Evolutionary conservation across 2,888 invertebrate species (phyloP).

Genomic region (Alloscopus bannaensis): DNA sequence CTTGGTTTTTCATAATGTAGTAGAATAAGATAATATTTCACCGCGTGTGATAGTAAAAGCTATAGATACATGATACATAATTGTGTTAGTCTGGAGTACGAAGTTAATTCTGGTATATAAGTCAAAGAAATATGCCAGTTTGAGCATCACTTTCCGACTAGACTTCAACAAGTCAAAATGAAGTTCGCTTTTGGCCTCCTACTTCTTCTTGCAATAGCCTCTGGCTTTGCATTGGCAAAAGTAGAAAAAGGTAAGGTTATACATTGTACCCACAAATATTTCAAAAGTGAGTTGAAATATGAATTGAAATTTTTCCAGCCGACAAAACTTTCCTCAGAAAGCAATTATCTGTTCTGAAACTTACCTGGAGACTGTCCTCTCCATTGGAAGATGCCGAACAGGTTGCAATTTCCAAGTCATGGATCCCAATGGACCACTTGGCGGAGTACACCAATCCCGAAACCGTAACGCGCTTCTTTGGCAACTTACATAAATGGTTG

Average conservation of each 20-base stretch:
- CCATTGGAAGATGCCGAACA: conserved; percentile 66
- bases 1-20: too few species aligned
- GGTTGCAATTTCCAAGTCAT: conserved; percentile 54
- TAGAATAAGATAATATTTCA: too few species aligned
- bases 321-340: conserved; percentile 57
- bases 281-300: too few species aligned
- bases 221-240: conserved; percentile 50
- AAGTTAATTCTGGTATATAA: too few species aligned
- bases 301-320: too few species aligned
- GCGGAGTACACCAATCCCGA: conserved; percentile 62
- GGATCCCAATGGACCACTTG: conserved; percentile 61
- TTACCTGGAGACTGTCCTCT: conserved; percentile 61
- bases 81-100: too few species aligned
- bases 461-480: conserved; percentile 53
- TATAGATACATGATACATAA: too few species aligned
- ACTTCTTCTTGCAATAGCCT: conserved; percentile 58
- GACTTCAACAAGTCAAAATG: conserved; percentile 57
- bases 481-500: too few species aligned
- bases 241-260: conserved; percentile 41
- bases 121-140: too few species aligned
- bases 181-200: conserved; percentile 61
- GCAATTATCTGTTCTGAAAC: conserved; percentile 66
- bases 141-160: conserved; percentile 52
- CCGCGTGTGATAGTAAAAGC: too few species aligned
- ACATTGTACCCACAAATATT: too few species aligned